Base-by-base conservation (phyloP, 2,797 vertebrate genomes). In the Sparus aurata region DNA sequence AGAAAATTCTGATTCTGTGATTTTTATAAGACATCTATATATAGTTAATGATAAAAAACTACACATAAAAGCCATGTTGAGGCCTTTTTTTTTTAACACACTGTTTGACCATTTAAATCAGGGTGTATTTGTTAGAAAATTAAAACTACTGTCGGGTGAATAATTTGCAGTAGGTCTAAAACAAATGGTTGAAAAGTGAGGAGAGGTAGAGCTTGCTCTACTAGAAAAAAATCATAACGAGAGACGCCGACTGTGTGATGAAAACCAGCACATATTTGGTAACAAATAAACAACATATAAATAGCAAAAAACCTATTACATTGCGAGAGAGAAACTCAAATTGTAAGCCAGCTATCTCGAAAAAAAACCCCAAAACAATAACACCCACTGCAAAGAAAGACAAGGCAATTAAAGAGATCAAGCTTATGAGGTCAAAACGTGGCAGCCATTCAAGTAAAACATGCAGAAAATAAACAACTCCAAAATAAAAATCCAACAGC, bases 361-460 rank as follows among this genome's bases (percentile, higher is more conserved):
- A 90, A 87, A 38, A 38, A 38, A 38, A 38, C 4, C n/a, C 27
- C 2, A 38, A 38, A 91, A 87, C 55, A 82, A 90, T 82, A 91
- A 90, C 86, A 90, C 83, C 79, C 86, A 84, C 89, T 83, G 88
- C 90, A 89, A 89, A 93, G 87, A 95, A 90, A 94, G 83, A 91
- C 81, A 78, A 91, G 77, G 84, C 88, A 91, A 86, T 92, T 87
- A 95, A 94, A 92, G 81, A 93, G 86, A 92, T 94, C 93, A 96
- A 97, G 95, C 96, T 95, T 83, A 95, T 96, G 95, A 98, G 96
- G 96, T 97, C 96, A 96, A 96, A 95, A 95, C 93, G 95, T 97
- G 93, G 95, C 96, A 96, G 96, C 96, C 96, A 95, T 98, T 98
- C 97, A 99, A 98, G 97, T 98, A 97, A 97, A 96, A 97, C 96